Evolutionary conservation across 2,113 vertebrate genomes (phyloP), one percentile per base, ranked within the genome.

Genomic region (Hoplias malabaricus): DNA sequence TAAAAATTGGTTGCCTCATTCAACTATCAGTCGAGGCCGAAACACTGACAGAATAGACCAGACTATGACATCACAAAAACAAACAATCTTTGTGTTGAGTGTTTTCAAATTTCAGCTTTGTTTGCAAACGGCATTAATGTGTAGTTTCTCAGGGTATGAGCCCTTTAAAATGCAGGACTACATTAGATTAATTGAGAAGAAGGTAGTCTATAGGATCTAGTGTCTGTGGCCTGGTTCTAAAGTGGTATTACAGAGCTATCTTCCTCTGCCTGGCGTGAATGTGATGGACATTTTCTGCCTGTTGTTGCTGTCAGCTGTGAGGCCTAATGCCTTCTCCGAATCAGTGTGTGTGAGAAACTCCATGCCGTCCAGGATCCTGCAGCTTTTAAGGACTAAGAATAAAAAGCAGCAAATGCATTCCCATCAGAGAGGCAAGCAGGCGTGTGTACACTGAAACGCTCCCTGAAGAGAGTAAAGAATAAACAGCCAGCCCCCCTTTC

Each of bases 401-500:
- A 80, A 80, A 74, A 72, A 82, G 50, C 59, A 56, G 59, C 65
- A 69, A 80, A 77, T 70, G 59, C 43, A 77, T 83, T 81, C 53
- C 73, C 71, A 73, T 73, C 78, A 80, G 62, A 61, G 73, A 77
- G 77, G 69, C 81, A 79, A 80, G 81, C 68, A 73, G 78, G 73
- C 69, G 61, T 63, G 63, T 75, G 69, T 71, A 77, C 73, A 38
- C 78, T 77, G 69, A 83, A 83, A 80, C 46, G 67, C 82, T 83
- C 82, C 78, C 82, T 11, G 63, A 83, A 77, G 82, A 83, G 78
- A 77, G 73, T 72, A 77, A 73, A 83, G 76, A 83, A 83, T 80
- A 80, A 82, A 80, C 54, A 71, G 61, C 29, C 33, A 42, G 53
- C 25, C 36, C 36, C 31, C 38, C 53, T 33, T 27, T 16, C 68